Base-by-base conservation (phyloP, 2,888 invertebrate species). In the Mythimna albipuncta region DNA sequence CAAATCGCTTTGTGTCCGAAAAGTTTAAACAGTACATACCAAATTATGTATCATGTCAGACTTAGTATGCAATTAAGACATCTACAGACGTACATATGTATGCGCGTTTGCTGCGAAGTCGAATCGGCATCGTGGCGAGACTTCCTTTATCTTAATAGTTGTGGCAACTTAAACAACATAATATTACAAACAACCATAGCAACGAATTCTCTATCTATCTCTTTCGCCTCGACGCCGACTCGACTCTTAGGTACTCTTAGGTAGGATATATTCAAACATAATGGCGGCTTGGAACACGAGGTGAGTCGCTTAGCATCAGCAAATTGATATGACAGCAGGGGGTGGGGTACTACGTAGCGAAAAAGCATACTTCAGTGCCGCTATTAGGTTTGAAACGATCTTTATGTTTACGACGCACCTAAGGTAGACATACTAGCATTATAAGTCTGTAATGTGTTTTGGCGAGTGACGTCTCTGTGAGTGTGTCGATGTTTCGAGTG, bases 401-500 rank as follows among this genome's bases (percentile, higher is more conserved):
- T 16, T 5, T 47, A 47, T 16, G 26, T 63, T 19, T 41, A 35
- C 19, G 35, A 10, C 35, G 58, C 10, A 35, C 13, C 7, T 54
- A 67, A 67, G 47, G 9, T 55, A 47, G 58, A 44, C 67, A 47
- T 63, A 11, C 5, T 58, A 67, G 64, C 26, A 64, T 35, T 54
- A 61, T 76, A 32, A 61, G 19, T 54, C n/a, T 69, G 69, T 69
- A 26, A 63, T 75, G 70, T 65, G 70, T 79, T 41, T 44, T 55
- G 71, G 41, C 69, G n/a, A 26, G 62, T 50, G 58, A 50, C 58
- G 63, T 19, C n/a, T 52, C 50, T 52, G 63, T 64, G 26, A 11
- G 70, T 83, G 73, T 64, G 57, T 55, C 47, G 41, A 38, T 50
- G 62, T 19, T 10, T 35, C 11, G 87, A 61, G 88, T 87, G 87